phyloP scores from a whole-genome alignment of 2,888 invertebrate genomes.

The Pogonocherus hispidulus region DNA sequence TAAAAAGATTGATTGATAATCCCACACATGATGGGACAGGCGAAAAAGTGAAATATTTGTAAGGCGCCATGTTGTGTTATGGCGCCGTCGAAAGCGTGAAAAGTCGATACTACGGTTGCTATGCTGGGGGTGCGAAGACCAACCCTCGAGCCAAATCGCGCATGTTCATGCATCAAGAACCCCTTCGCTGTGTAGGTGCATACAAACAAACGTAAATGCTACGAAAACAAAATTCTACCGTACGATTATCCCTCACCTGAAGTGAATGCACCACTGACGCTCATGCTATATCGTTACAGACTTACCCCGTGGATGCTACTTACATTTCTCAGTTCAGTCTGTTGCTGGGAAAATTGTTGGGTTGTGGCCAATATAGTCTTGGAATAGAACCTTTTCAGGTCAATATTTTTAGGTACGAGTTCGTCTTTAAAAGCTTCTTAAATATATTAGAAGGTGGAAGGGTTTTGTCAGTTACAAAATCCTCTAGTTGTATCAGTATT shows the following conservation, averaged over 20 bases:
- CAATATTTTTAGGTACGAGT: neutral
- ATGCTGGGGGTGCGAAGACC: constrained; percentile 57
- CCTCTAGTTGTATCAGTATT: neutral
- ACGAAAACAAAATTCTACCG: constrained; percentile 30
- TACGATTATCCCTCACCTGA: constrained; percentile 17
- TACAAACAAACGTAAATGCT: constrained; percentile 40
- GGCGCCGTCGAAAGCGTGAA: constrained; percentile 57
- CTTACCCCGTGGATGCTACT: neutral
- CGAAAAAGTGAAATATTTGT: constrained; percentile 22
- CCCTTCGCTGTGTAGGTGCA: constrained; percentile 45
- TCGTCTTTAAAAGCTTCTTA: neutral
- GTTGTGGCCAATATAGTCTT: neutral
- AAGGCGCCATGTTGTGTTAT: constrained; percentile 56
- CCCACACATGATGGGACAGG: constrained; percentile 21
- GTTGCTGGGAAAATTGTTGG: constrained; percentile 6
- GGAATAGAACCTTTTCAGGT: neutral
- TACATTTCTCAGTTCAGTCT: neutral
- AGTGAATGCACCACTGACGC: constrained; percentile 9
- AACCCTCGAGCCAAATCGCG: constrained; percentile 57
- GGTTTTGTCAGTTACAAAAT: neutral
- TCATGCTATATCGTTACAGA: neutral
- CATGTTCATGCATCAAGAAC: constrained; percentile 57
- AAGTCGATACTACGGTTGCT: constrained; percentile 63
- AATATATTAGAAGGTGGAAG: neutral
- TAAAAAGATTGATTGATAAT: constrained; percentile 31